A percentile compares a stretch with the other conserved stretches of the same genome.
Evolutionary conservation across 2,797 vertebrate genomes (phyloP).

Genomic region (Florisuga fusca): DNA sequence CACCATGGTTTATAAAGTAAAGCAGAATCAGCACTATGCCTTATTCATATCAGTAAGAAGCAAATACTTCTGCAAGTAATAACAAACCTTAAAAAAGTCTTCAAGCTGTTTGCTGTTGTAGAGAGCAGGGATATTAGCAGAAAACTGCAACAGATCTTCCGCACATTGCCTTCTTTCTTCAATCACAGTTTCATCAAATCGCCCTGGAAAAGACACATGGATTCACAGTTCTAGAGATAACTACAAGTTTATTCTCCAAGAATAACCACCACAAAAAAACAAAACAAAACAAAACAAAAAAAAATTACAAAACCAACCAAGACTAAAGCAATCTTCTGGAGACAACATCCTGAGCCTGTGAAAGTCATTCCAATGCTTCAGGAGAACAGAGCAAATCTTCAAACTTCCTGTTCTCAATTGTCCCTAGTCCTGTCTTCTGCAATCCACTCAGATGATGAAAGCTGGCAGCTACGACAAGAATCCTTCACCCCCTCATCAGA

Average conservation of each 20-base stretch:
- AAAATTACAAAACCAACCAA: neutral
- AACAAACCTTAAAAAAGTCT: constrained; percentile 95
- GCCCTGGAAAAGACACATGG: constrained; percentile 80
- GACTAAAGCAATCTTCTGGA: constrained; percentile 37
- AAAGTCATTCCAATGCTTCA: constrained; percentile 45
- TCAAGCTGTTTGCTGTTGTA: constrained; percentile 92
- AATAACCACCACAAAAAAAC: neutral
- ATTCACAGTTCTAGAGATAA: constrained; percentile 32
- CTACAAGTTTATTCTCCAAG: neutral
- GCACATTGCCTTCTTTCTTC: constrained; percentile 97
- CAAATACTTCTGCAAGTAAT: constrained; percentile 37
- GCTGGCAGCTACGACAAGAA: constrained; percentile 47
- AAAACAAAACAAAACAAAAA: neutral
- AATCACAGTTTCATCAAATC: constrained; percentile 94
- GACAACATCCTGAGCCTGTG: constrained; percentile 27
- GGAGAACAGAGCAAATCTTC: constrained; percentile 41
- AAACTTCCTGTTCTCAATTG: constrained; percentile 13
- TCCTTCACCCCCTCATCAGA: constrained; percentile 15
- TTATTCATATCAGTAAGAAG: neutral
- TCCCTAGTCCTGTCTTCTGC: constrained; percentile 32
- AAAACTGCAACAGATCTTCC: constrained; percentile 97
- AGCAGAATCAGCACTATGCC: neutral
- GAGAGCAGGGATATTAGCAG: constrained; percentile 94
- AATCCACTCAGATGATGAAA: constrained; percentile 34
- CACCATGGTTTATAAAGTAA: neutral